Conservation (phyloP, 2,113 vertebrate genomes). For the Grus americana region DNA sequence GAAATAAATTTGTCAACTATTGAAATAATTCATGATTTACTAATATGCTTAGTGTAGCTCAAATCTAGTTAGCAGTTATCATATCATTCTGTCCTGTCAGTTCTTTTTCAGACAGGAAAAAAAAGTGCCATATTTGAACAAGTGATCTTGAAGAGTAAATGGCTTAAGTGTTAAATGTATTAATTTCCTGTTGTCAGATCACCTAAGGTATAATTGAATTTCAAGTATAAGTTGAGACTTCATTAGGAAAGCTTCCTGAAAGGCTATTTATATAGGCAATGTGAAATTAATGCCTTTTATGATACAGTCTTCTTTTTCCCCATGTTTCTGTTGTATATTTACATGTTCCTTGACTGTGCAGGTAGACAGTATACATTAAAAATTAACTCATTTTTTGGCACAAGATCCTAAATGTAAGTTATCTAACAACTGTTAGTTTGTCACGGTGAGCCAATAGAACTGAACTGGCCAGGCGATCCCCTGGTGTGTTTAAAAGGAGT, state of each 20-base stretch:
- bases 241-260: conserved; percentile 25
- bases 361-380: background rate
- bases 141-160: background rate
- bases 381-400: background rate
- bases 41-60: background rate
- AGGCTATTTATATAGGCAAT: background rate
- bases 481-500: background rate
- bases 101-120: background rate
- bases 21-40: background rate
- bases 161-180: background rate
- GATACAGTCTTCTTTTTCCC: background rate
- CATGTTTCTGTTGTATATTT: background rate
- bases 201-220: background rate
- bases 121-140: background rate
- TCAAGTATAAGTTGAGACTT: background rate
- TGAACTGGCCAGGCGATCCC: background rate
- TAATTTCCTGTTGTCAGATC: conserved; percentile 15
- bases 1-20: background rate
- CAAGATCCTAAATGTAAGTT: background rate
- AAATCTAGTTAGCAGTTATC: background rate
- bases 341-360: background rate
- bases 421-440: background rate
- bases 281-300: conserved; percentile 10
- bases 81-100: background rate
- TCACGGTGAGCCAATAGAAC: background rate